Conservation (phyloP, 2,113 vertebrate species). For the Chloropsis hardwickii region DNA sequence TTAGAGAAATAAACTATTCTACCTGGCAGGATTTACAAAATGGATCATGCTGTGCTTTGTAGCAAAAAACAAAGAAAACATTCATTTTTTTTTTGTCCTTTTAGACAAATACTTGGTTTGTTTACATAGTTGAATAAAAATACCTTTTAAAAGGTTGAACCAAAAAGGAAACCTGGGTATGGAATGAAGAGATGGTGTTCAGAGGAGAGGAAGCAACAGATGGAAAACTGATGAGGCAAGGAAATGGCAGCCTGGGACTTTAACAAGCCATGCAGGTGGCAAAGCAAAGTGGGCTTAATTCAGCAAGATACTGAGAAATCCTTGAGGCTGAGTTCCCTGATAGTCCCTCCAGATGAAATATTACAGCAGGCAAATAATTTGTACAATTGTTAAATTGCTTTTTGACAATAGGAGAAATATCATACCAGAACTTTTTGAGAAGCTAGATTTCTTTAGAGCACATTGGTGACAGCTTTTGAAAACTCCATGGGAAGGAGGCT, state of each 20-base stretch:
- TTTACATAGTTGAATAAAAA: background rate
- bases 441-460: background rate
- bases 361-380: background rate
- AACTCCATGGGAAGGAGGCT: background rate
- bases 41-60: background rate
- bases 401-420: background rate
- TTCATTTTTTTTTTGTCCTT: background rate
- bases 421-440: background rate
- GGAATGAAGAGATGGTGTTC: background rate
- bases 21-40: background rate
- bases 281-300: background rate
- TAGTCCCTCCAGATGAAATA: background rate
- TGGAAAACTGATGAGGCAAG: conserved; percentile 59
- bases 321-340: background rate
- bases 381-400: background rate
- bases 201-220: conserved; percentile 27
- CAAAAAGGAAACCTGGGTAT: background rate
- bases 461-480: background rate
- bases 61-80: background rate
- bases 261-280: conserved; percentile 32
- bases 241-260: conserved; percentile 48
- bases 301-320: background rate
- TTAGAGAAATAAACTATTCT: background rate
- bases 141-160: background rate
- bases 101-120: background rate